Evolutionary conservation across 2,113 vertebrate genomes (phyloP).

Genomic region (Pseudopipra pipra): DNA sequence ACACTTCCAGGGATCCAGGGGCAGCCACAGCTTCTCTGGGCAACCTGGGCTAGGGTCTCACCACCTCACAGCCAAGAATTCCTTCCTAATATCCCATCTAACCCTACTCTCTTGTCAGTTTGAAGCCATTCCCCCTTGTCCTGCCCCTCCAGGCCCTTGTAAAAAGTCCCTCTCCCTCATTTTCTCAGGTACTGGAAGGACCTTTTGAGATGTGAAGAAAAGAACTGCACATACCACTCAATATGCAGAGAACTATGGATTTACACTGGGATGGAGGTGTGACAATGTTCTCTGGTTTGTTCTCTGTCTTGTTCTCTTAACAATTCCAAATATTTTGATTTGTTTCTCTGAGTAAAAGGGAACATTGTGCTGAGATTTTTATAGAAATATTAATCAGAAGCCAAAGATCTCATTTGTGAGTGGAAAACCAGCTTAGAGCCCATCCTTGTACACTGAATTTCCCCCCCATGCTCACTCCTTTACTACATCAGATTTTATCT

Average conservation of each 20-base stretch:
- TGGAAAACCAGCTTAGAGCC: neutral
- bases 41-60: neutral
- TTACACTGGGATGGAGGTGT: neutral
- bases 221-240: neutral
- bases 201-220: neutral
- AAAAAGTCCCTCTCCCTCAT: neutral
- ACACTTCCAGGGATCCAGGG: neutral
- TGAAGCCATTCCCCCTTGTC: neutral
- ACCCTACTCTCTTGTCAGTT: neutral
- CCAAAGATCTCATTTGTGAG: neutral
- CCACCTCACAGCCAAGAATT: neutral
- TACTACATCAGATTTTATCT: neutral
- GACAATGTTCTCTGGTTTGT: neutral
- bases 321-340: constrained; percentile 7
- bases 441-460: neutral
- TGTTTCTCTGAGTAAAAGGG: neutral
- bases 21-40: neutral
- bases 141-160: accelerated
- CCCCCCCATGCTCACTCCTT: neutral
- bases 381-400: neutral
- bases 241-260: neutral
- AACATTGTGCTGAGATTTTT: neutral
- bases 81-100: neutral
- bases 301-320: neutral
- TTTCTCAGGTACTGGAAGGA: neutral